These are phyloP conservation scores for Calliphora vomitoria DNA, from an alignment of 2,888 invertebrate genomes.

Conservation along the genomic window DNA sequence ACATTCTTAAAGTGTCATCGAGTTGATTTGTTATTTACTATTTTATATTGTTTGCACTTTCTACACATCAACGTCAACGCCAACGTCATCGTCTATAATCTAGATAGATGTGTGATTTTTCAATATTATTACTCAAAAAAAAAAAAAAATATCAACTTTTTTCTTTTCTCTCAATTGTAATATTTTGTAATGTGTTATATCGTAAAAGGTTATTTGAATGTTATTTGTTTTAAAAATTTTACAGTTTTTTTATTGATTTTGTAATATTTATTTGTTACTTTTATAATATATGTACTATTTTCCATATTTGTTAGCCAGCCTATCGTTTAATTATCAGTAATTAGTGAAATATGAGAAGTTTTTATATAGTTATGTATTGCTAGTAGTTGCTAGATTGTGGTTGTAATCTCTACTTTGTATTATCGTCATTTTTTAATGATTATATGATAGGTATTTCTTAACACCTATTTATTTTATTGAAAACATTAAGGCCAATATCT, in stretches of 20 bases:
- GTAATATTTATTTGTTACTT: slow-evolving; percentile 16
- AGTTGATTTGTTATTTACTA: slow-evolving; percentile 21
- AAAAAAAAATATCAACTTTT: not conserved
- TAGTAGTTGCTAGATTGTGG: too few relatives aligned
- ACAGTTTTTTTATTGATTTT: not conserved
- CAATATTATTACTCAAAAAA: not conserved
- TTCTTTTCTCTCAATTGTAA: not conserved
- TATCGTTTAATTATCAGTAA: slow-evolving; percentile 38
- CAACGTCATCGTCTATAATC: not conserved
- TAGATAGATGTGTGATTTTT: slow-evolving; percentile 16
- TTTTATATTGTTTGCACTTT: slow-evolving; percentile 2
- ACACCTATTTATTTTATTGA: too few relatives aligned
- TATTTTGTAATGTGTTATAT: slow-evolving; percentile 20
- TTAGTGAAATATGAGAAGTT: slow-evolving; percentile 1
- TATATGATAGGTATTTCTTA: too few relatives aligned
- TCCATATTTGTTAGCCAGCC: not conserved
- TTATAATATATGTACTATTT: not conserved
- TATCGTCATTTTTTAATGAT: too few relatives aligned
- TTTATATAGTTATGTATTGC: not conserved
- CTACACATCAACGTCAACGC: not conserved
- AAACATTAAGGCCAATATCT: too few relatives aligned
- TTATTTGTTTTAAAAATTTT: slow-evolving; percentile 45
- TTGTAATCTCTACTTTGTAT: too few relatives aligned
- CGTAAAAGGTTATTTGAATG: slow-evolving; percentile 55
- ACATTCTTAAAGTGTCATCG: slow-evolving; percentile 39